phyloP scores from a whole-genome alignment of 2,888 invertebrate species.

The Clivina fossor region DNA sequence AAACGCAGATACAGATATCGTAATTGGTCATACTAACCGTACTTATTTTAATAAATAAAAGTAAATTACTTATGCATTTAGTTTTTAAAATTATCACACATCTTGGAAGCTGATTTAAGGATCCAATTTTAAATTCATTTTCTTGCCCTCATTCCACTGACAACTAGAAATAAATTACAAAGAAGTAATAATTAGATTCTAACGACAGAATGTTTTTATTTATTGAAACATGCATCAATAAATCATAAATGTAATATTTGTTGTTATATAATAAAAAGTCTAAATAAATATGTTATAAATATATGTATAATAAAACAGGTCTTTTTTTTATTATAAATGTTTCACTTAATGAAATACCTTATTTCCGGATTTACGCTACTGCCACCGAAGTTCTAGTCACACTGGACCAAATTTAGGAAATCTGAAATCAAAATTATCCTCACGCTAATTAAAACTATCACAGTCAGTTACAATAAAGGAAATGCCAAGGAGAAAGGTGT shows the following conservation, averaged over 20 bases:
- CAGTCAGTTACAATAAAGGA: conserved; percentile 11
- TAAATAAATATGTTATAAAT: conserved; percentile 1
- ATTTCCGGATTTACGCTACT: conserved; percentile 13
- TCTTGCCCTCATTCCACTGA: conserved; percentile 17
- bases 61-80: conserved; percentile 24
- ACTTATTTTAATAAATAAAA: conserved; percentile 28
- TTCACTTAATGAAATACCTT: conserved; percentile 24
- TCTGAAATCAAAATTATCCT: conserved; percentile 26
- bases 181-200: conserved; percentile 21
- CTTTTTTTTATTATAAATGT: conserved; percentile 11
- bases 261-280: conserved; percentile 12
- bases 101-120: conserved; percentile 18
- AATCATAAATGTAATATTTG: not conserved
- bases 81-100: conserved; percentile 5
- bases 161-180: conserved; percentile 22
- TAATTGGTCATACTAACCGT: conserved; percentile 30
- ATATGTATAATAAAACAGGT: too few species aligned
- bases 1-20: conserved; percentile 5
- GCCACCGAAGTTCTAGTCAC: conserved; percentile 10
- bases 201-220: conserved; percentile 13
- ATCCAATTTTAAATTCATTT: conserved; percentile 4
- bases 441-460: conserved; percentile 2
- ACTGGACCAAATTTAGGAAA: conserved; percentile 19
- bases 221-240: conserved; percentile 25
- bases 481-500: conserved; percentile 12